Base-by-base conservation (phyloP, 2,888 invertebrate genomes). In the Pristionchus fissidentatus region DNA sequence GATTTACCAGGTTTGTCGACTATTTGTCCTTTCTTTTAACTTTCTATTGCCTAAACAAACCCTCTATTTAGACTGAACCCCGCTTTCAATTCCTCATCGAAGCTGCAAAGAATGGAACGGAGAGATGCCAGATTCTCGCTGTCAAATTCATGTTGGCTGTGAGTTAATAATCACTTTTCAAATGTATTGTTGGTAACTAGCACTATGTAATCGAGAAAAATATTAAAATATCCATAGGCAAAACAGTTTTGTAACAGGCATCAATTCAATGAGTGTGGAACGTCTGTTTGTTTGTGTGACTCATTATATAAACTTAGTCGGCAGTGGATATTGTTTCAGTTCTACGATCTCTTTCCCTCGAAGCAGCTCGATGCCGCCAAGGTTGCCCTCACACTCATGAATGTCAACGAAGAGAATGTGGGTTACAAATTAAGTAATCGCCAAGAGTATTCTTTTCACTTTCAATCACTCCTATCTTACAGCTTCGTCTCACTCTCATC, bases 401-500 rank as follows among this genome's bases (percentile, higher is more conserved):
- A 62, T 15, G 46, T 43, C 22, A 43, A 10, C n/a, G 80, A 81
- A 7, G 60, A 62, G 32, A 62, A 43, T 62, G 80, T 81, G 8
- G 62, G 80, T 77, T 8, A 38, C 2, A 3, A 49, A 15, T 49
- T 49, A 15, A 49, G 49, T 49, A 15, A 19, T 49, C 10, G 10
- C 10, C 19, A 10, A 15, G 19, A 19, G 13, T 38, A 19, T 49
- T 49, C 10, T 49, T 10, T 49, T 15, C 26, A 26, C n/a, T n/a
- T n/a, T n/a, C n/a, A 15, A 8, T 46, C 2, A 46, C 26, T 8
- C 15, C 22, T 32, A 4, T 22, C 35, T 78, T 78, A 1, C 57
- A 81, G 80, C 60, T 81, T 7, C 80, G 80, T 46, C 62, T 81
- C 22, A 62, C 80, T 32, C 19, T 81, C 13, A 41, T 81, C 32